Percentiles rank a stretch among this genome's conserved stretches.
Evolutionary conservation across 1,140 invertebrate genomes (phyloP).

Genomic region (Musca vetustissima): DNA sequence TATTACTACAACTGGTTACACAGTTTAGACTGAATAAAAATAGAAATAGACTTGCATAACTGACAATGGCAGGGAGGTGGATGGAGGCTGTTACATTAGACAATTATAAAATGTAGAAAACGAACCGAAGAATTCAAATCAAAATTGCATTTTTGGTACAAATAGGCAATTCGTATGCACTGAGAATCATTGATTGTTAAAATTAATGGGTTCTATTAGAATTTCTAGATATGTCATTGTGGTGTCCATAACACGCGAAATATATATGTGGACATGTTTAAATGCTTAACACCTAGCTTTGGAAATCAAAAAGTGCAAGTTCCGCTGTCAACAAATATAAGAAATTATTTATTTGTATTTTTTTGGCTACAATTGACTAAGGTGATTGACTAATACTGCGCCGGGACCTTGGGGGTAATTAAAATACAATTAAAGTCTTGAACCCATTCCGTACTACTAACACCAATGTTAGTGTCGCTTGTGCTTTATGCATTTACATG

Average conservation of each 20-base stretch:
- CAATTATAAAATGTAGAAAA: too few relatives aligned
- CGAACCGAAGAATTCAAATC: neutral
- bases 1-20: neutral
- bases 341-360: neutral
- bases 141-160: neutral
- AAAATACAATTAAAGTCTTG: conserved; percentile 7
- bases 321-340: neutral
- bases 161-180: conserved; percentile 3
- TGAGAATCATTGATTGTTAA: neutral
- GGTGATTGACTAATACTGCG: neutral
- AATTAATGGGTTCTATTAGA: neutral
- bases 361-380: neutral
- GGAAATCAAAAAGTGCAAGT: too few relatives aligned
- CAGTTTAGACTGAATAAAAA: too few relatives aligned
- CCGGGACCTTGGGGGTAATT: conserved; percentile 4
- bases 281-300: too few relatives aligned
- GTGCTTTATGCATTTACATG: neutral
- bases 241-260: too few relatives aligned
- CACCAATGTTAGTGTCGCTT: neutral
- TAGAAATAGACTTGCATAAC: too few relatives aligned
- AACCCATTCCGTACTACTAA: neutral
- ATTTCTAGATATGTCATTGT: too few relatives aligned
- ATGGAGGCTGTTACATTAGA: too few relatives aligned
- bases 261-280: neutral
- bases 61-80: too few relatives aligned